Conservation (phyloP, 2,113 vertebrate genomes). For the Tricholaema leucomelas region DNA sequence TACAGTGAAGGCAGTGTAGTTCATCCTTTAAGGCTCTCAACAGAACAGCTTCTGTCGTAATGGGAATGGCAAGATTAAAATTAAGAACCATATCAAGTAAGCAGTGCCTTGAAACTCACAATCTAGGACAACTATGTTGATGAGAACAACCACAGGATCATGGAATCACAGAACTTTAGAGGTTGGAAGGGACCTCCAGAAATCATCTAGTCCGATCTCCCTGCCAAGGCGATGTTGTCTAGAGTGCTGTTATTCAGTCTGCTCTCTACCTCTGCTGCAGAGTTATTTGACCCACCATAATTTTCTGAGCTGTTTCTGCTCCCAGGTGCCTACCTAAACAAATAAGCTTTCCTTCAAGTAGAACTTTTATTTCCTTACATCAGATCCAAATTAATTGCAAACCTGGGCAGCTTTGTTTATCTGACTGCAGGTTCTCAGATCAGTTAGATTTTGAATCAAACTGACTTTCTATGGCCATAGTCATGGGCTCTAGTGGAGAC, state of each 20-base stretch:
- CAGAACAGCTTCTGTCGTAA: not conserved
- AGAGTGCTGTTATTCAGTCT: not conserved
- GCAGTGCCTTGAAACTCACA: not conserved
- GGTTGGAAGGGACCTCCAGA: too few species aligned
- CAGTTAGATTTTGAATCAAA: not conserved
- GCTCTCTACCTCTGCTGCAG: not conserved
- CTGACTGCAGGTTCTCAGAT: not conserved
- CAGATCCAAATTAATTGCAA: not conserved
- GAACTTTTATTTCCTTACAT: not conserved
- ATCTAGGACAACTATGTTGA: not conserved
- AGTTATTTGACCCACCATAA: not conserved
- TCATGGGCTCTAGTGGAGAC: not conserved
- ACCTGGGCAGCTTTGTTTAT: not conserved
- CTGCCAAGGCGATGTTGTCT: not conserved
- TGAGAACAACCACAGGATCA: not conserved
- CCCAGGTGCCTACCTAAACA: not conserved
- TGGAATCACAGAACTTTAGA: too few species aligned
- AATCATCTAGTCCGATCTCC: too few species aligned
- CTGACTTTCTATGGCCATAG: not conserved
- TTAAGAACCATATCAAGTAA: not conserved
- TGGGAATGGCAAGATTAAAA: not conserved
- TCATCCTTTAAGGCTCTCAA: not conserved
- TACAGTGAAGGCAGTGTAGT: not conserved
- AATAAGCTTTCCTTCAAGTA: not conserved
- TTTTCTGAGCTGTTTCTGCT: not conserved